phyloP scores from a whole-genome alignment of 1,140 invertebrate species.

The Drosophila lowei region DNA sequence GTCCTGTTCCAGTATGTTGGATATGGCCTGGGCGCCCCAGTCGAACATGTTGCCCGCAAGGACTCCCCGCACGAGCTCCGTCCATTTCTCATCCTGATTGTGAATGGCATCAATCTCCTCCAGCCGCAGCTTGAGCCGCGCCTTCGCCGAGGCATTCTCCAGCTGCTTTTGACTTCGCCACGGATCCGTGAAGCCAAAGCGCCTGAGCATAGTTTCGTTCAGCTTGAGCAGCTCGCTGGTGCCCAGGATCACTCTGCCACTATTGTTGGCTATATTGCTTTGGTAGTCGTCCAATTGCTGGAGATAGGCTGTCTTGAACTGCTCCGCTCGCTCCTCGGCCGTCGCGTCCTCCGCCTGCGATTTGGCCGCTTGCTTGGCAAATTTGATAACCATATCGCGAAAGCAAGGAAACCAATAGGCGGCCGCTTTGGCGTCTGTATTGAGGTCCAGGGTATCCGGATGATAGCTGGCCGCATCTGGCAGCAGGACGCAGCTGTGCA shows the following conservation, averaged over 20 bases:
- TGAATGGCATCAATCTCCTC: slow-evolving; percentile 85
- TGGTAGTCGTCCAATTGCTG: slow-evolving; percentile 90
- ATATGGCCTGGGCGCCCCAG: slow-evolving; percentile 96
- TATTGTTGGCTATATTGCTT: slow-evolving; percentile 88
- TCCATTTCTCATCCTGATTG: slow-evolving; percentile 85
- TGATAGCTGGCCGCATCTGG: slow-evolving; percentile 86
- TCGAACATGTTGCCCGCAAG: slow-evolving; percentile 96
- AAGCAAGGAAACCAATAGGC: slow-evolving; percentile 97
- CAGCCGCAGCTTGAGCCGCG: slow-evolving; percentile 84
- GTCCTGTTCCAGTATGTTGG: slow-evolving; percentile 90
- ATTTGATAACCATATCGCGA: slow-evolving; percentile 90
- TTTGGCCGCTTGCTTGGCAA: slow-evolving; percentile 89
- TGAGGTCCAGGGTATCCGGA: slow-evolving; percentile 95
- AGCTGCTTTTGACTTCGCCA: slow-evolving; percentile 90
- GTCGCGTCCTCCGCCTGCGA: slow-evolving; percentile 90
- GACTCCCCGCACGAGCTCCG: slow-evolving; percentile 86
- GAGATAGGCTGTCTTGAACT: slow-evolving; percentile 93
- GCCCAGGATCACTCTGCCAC: slow-evolving; percentile 79
- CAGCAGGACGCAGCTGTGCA: slow-evolving; percentile 80
- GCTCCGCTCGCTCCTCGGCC: slow-evolving; percentile 90
- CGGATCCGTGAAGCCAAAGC: slow-evolving; percentile 96
- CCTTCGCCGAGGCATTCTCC: slow-evolving; percentile 86
- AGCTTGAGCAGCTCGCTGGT: slow-evolving; percentile 95
- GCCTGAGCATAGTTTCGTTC: slow-evolving; percentile 94
- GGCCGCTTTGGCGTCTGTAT: slow-evolving; percentile 92